These are phyloP conservation scores for Centruroides vittatus DNA, from an alignment of 1,140 invertebrate genomes.

Conservation along the genomic window DNA sequence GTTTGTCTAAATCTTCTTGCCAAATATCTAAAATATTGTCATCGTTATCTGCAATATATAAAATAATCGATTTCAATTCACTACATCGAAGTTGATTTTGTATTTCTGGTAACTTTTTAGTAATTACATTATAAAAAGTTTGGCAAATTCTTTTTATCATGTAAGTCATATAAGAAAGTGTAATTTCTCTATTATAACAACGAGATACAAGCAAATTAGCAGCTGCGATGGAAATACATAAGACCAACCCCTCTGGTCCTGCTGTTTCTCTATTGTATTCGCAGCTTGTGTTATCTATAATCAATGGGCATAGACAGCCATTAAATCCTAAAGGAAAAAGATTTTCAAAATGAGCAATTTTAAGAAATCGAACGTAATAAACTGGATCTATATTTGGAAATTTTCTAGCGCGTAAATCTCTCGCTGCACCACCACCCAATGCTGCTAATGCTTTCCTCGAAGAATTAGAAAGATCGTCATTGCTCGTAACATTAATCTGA, in stretches of 20 bases:
- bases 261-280: not conserved
- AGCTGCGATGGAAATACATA: not conserved
- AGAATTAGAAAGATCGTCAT: not conserved
- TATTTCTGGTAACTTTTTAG: no score
- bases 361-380: constrained; percentile 5
- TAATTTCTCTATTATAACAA: not conserved
- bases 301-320: constrained; percentile 8
- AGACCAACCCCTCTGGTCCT: not conserved
- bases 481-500: not conserved
- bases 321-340: constrained; percentile 2
- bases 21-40: no score
- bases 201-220: not conserved
- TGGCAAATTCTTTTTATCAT: not conserved
- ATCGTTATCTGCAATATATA: no score
- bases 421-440: constrained; percentile 6
- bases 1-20: not conserved
- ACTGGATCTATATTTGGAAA: constrained; percentile 3
- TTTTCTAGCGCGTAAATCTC: constrained; percentile 6
- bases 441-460: not conserved
- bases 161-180: not conserved
- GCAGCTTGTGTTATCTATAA: constrained; percentile 2
- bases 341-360: not conserved
- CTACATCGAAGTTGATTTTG: no score
- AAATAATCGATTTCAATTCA: no score
- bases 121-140: not conserved